Evolutionary conservation across 2,888 invertebrate species (phyloP).

Genomic region (Pomacea canaliculata): DNA sequence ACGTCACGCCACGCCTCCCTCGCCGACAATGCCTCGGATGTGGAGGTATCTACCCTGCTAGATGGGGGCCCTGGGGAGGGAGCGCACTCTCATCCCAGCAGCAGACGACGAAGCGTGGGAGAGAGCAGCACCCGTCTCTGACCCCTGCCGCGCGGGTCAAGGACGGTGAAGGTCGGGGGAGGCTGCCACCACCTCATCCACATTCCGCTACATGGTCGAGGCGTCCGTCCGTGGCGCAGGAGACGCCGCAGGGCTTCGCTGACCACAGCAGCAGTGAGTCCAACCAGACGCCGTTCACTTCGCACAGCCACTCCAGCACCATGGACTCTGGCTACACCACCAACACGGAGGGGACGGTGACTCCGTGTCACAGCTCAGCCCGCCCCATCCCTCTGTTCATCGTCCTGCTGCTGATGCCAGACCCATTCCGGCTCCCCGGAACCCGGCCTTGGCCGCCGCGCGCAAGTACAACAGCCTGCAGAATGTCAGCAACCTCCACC

Average conservation of each 20-base stretch:
- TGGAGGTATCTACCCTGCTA: slow-evolving; percentile 16
- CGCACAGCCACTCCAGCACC: slow-evolving; percentile 52
- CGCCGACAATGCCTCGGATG: slow-evolving; percentile 15
- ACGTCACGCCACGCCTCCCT: slow-evolving; percentile 1
- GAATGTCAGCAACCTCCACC: slow-evolving; percentile 26
- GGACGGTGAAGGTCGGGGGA: no score
- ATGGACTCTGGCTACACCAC: slow-evolving; percentile 60
- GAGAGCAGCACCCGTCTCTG: no score
- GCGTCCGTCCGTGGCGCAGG: neutral
- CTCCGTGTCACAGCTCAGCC: slow-evolving; percentile 17
- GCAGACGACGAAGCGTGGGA: neutral
- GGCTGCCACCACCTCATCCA: no score
- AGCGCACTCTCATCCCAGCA: neutral
- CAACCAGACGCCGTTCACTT: slow-evolving; percentile 50
- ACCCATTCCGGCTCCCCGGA: slow-evolving; percentile 11
- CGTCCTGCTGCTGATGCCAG: neutral
- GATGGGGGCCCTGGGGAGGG: neutral
- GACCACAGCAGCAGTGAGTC: slow-evolving; percentile 46
- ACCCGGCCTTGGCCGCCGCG: slow-evolving; percentile 9
- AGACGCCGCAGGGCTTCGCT: slow-evolving; percentile 21
- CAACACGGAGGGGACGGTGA: slow-evolving; percentile 55
- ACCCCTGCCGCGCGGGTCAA: no score
- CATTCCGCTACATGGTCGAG: no score
- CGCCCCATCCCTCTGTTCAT: slow-evolving; percentile 1
- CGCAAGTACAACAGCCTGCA: slow-evolving; percentile 30